Conservation (phyloP, 2,888 invertebrate species). For the Anthrax anthrax region DNA sequence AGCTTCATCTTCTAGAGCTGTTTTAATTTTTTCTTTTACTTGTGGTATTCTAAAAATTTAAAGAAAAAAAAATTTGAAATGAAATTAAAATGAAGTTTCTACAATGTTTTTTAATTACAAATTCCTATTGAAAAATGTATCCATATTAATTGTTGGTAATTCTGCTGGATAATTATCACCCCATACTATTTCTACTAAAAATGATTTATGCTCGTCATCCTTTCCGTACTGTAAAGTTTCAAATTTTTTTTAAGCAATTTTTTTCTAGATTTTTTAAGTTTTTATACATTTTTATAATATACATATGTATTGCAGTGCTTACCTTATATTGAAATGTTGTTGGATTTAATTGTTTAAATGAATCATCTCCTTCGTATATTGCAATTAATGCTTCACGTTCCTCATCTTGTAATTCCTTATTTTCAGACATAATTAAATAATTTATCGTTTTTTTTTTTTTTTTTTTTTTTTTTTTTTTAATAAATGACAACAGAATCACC, state of each 20-base stretch:
- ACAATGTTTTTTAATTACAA: slow-evolving; percentile 49
- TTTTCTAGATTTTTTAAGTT: neutral
- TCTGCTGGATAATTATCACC: slow-evolving; percentile 72
- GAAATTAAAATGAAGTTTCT: neutral
- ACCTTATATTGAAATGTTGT: slow-evolving; percentile 88
- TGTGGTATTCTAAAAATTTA: slow-evolving; percentile 39
- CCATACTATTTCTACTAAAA: slow-evolving; percentile 81
- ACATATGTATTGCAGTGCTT: slow-evolving; percentile 12
- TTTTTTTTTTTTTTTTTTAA: too few species aligned
- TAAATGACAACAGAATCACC: too few species aligned
- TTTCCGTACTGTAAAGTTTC: slow-evolving; percentile 52
- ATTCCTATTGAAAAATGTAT: slow-evolving; percentile 86
- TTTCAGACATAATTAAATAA: slow-evolving; percentile 36
- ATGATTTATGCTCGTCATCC: slow-evolving; percentile 62
- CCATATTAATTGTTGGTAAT: slow-evolving; percentile 67
- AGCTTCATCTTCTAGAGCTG: slow-evolving; percentile 51
- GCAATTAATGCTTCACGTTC: slow-evolving; percentile 82
- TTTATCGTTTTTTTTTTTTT: too few species aligned
- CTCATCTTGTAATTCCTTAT: slow-evolving; percentile 59
- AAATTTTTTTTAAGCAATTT: neutral
- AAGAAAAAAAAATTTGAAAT: neutral
- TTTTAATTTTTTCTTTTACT: slow-evolving; percentile 55
- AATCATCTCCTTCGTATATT: slow-evolving; percentile 86
- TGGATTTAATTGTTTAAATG: slow-evolving; percentile 64
- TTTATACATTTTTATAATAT: neutral